phyloP scores from a whole-genome alignment of 2,888 invertebrate species.

The Erpobdella octoculata region DNA sequence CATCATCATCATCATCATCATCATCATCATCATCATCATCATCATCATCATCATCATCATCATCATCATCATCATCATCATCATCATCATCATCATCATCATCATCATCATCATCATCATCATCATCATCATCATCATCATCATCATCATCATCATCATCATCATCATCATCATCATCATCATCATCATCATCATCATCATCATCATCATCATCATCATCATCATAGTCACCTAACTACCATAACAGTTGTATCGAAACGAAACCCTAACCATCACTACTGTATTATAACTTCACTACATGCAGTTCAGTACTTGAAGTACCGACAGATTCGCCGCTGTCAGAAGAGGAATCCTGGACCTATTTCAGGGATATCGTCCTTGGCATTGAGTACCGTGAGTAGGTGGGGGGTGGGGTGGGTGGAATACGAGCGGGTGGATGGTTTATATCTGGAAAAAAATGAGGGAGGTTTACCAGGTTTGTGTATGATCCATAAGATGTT shows the following conservation, averaged over 20 bases:
- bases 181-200: conserved; percentile 27
- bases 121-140: conserved; percentile 25
- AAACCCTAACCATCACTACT: too few relatives aligned
- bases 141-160: conserved; percentile 25
- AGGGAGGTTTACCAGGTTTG: too few relatives aligned
- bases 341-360: conserved; percentile 74
- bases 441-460: too few relatives aligned
- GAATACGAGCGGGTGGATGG: neutral
- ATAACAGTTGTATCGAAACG: too few relatives aligned
- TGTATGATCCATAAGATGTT: too few relatives aligned
- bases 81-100: conserved; percentile 22
- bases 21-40: conserved; percentile 1
- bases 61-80: conserved; percentile 15
- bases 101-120: conserved; percentile 23
- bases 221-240: conserved; percentile 8
- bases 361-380: conserved; percentile 81
- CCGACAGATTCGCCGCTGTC: conserved; percentile 75
- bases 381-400: conserved; percentile 90
- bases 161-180: conserved; percentile 23
- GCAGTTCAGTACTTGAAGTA: conserved; percentile 66
- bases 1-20: conserved; percentile 27
- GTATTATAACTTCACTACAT: too few relatives aligned
- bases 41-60: neutral
- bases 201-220: conserved; percentile 21
- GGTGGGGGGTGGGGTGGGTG: too few relatives aligned